Percentiles rank a stretch among this genome's conserved stretches.
Evolutionary conservation across 2,888 invertebrate genomes (phyloP).

Genomic region (Hesperia comma): DNA sequence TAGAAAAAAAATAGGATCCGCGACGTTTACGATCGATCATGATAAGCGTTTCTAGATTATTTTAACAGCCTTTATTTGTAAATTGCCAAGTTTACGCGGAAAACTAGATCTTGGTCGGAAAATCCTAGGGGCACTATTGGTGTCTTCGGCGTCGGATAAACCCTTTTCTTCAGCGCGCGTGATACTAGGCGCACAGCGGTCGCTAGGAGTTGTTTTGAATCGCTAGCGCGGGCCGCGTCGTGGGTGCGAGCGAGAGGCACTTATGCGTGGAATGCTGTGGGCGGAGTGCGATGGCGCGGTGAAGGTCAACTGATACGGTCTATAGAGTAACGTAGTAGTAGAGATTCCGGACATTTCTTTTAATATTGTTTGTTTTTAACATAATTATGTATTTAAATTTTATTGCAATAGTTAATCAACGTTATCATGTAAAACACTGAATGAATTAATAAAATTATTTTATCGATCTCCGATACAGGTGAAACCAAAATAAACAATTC

Average conservation of each 20-base stretch:
- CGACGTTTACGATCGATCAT: slow-evolving; percentile 19
- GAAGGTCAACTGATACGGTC: slow-evolving; percentile 79
- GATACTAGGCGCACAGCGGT: slow-evolving; percentile 78
- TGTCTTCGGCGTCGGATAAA: slow-evolving; percentile 82
- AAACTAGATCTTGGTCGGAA: slow-evolving; percentile 73
- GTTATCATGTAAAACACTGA: no score
- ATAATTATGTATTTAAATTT: no score
- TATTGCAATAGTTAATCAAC: no score
- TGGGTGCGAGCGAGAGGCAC: slow-evolving; percentile 64
- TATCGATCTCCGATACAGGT: no score
- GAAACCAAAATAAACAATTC: no score
- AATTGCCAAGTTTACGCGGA: slow-evolving; percentile 56
- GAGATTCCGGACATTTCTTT: slow-evolving; percentile 41
- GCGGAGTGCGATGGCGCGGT: slow-evolving; percentile 63
- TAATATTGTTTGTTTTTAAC: no score
- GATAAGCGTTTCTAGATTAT: slow-evolving; percentile 16
- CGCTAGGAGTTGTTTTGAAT: slow-evolving; percentile 63
- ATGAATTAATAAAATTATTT: no score
- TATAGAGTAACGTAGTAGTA: slow-evolving; percentile 59
- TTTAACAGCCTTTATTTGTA: slow-evolving; percentile 32
- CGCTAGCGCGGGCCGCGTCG: slow-evolving; percentile 51
- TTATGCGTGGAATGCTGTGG: slow-evolving; percentile 72
- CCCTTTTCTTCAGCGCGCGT: slow-evolving; percentile 84
- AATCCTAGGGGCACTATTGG: slow-evolving; percentile 74
- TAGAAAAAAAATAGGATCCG: slow-evolving; percentile 11